These are phyloP conservation scores for Athalia cordata DNA, from an alignment of 2,888 invertebrate species.

Conservation along the genomic window DNA sequence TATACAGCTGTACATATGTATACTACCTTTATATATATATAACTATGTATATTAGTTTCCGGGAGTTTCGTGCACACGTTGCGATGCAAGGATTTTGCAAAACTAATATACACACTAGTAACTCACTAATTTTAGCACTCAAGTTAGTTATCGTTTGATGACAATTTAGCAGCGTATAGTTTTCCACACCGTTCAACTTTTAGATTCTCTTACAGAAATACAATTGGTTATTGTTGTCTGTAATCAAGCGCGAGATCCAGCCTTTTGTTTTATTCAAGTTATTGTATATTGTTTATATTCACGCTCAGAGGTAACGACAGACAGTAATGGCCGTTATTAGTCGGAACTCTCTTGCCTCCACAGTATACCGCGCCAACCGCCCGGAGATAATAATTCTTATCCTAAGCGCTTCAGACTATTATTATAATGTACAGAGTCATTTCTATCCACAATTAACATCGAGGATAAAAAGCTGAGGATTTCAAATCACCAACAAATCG, in stretches of 20 bases:
- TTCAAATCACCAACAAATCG: too few species aligned
- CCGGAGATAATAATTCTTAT: constrained; percentile 21
- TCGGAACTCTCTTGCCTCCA: constrained; percentile 12
- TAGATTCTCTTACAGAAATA: constrained; percentile 19
- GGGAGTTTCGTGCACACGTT: not conserved
- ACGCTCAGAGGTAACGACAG: constrained; percentile 31
- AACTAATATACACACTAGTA: too few species aligned
- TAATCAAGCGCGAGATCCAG: constrained; percentile 21
- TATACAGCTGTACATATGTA: too few species aligned
- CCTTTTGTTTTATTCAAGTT: constrained; percentile 1
- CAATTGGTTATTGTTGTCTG: constrained; percentile 38
- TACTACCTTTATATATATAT: not conserved
- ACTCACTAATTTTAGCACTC: too few species aligned
- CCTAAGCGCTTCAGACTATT: not conserved
- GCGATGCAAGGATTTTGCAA: not conserved
- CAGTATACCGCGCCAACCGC: not conserved
- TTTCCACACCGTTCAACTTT: not conserved
- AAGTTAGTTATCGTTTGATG: constrained; percentile 1
- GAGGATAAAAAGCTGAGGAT: too few species aligned
- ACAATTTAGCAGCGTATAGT: constrained; percentile 1
- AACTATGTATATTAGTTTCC: not conserved
- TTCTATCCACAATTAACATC: too few species aligned
- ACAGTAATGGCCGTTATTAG: constrained; percentile 33
- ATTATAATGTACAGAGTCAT: too few species aligned
- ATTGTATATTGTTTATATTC: constrained; percentile 33